phyloP scores from a whole-genome alignment of 2,113 vertebrate species.

The Galbula dea region DNA sequence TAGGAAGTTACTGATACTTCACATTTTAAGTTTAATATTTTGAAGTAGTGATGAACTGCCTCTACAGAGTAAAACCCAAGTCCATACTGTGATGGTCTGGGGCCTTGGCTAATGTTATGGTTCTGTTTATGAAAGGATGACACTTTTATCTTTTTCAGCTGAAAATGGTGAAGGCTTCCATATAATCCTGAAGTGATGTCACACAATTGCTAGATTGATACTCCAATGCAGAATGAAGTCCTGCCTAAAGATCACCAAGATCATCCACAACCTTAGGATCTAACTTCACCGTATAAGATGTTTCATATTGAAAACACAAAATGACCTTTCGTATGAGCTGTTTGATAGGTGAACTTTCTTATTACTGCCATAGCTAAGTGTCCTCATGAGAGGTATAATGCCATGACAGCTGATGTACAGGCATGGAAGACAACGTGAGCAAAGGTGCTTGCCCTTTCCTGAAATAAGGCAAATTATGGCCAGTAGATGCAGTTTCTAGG shows the following conservation, averaged over 20 bases:
- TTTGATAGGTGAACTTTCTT: conserved; percentile 69
- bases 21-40: neutral
- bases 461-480: conserved; percentile 64
- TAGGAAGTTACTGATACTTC: neutral
- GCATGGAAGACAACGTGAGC: conserved; percentile 43
- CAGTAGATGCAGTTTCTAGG: conserved; percentile 64
- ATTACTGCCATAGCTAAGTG: conserved; percentile 70
- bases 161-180: conserved; percentile 92
- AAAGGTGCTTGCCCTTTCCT: conserved; percentile 51
- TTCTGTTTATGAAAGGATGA: neutral
- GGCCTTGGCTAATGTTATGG: accelerated
- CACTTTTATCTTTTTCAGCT: conserved; percentile 69
- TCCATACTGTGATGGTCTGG: accelerated
- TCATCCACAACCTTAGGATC: conserved; percentile 72
- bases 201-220: conserved; percentile 23
- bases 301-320: conserved; percentile 86
- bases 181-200: conserved; percentile 90
- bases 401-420: conserved; percentile 38
- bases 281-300: conserved; percentile 79
- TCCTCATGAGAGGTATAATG: conserved; percentile 54
- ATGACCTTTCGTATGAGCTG: conserved; percentile 73
- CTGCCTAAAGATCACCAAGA: conserved; percentile 69
- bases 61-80: neutral
- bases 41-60: neutral
- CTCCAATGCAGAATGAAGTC: conserved; percentile 66